phyloP scores from a whole-genome alignment of 2,113 vertebrate genomes.

The Prunella fulvescens region DNA sequence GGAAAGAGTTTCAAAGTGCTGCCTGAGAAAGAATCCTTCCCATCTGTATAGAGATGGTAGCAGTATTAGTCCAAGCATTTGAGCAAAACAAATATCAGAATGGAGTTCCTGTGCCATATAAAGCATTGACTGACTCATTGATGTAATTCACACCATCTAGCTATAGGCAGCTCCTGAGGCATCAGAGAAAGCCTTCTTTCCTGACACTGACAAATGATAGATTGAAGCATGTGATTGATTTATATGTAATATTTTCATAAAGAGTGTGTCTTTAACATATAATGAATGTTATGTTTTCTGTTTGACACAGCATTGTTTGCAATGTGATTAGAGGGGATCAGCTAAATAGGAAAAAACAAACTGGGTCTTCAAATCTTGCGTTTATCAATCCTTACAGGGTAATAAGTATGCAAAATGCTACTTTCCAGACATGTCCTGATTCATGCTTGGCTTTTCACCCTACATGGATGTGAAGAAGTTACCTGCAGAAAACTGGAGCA shows the following conservation, averaged over 20 bases:
- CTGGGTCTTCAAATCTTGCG: neutral
- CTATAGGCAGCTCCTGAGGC: neutral
- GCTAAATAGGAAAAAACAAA: neutral
- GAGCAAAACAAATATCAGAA: neutral
- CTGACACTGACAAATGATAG: neutral
- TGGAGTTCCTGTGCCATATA: neutral
- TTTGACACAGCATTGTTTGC: neutral
- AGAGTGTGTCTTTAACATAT: neutral
- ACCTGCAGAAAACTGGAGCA: neutral
- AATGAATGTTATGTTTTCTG: neutral
- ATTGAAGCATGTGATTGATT: neutral
- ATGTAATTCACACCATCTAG: neutral
- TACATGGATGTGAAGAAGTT: neutral
- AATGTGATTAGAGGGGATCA: neutral
- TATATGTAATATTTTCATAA: neutral
- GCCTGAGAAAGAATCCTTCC: neutral
- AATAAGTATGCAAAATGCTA: neutral
- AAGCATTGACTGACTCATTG: neutral
- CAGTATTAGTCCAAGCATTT: neutral
- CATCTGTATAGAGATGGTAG: neutral
- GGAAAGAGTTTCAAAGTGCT: neutral
- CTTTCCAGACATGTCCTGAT: neutral
- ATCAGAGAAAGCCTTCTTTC: neutral
- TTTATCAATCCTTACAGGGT: neutral
- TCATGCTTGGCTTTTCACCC: neutral